phyloP scores from a whole-genome alignment of 35 echinoderm and acorn worm species.

The Acanthaster planci region DNA sequence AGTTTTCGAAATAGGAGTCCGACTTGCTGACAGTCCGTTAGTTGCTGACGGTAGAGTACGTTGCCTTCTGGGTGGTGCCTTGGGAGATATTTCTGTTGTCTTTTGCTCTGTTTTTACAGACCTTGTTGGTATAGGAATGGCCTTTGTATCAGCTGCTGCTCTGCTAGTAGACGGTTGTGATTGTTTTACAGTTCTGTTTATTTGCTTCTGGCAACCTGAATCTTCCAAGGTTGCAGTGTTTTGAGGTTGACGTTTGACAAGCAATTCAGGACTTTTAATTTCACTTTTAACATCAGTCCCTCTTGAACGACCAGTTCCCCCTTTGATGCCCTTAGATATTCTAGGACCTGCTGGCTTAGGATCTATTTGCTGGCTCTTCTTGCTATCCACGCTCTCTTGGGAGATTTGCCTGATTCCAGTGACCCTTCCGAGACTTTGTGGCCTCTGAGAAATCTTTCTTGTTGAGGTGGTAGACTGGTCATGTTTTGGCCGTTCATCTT shows the following conservation, averaged over 20 bases:
- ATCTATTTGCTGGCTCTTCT: not conserved
- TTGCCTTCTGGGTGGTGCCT: conserved; percentile 4
- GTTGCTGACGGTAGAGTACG: not conserved
- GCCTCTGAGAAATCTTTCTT: not conserved
- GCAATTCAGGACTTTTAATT: not conserved
- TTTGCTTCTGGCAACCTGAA: not conserved
- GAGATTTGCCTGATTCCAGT: not conserved
- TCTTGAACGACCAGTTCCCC: not conserved
- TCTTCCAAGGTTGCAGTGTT: not conserved
- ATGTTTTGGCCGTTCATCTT: not conserved
- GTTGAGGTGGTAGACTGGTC: not conserved
- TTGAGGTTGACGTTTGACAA: not conserved
- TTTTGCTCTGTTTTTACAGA: not conserved
- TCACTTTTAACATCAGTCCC: not conserved
- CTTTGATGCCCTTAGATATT: not conserved
- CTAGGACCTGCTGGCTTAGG: not conserved
- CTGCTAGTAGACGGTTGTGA: not conserved
- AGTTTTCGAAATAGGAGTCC: not conserved
- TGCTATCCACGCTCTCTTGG: not conserved
- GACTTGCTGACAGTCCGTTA: not conserved
- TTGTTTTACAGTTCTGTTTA: not conserved
- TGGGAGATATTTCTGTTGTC: not conserved
- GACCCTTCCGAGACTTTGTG: not conserved
- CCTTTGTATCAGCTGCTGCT: not conserved
- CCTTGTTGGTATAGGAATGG: not conserved